A percentile compares a stretch with the other conserved stretches of the same genome.
Evolutionary conservation across 2,113 vertebrate genomes (phyloP).

Genomic region (Lutjanus erythropterus): DNA sequence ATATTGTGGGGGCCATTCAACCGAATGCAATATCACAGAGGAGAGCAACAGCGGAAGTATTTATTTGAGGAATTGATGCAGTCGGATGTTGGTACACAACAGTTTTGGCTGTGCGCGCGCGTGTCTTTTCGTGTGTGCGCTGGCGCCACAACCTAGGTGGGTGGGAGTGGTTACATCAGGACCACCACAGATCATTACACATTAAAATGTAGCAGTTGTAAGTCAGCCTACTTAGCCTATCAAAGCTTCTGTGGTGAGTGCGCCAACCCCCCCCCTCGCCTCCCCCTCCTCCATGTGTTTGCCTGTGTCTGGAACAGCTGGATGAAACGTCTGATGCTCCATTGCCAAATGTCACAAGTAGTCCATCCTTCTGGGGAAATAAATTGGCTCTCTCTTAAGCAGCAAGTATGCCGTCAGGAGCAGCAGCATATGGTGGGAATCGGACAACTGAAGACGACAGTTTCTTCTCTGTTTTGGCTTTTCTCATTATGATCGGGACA

Average conservation of each 20-base stretch:
- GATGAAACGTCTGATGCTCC: conserved; percentile 67
- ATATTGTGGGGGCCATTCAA: conserved; percentile 52
- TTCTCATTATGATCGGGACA: conserved; percentile 74
- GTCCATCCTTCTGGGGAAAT: conserved; percentile 77
- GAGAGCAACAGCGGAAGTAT: conserved; percentile 22
- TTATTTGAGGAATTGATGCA: conserved; percentile 52
- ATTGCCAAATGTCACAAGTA: conserved; percentile 81
- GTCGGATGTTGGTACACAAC: conserved; percentile 31
- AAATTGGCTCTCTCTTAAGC: conserved; percentile 80
- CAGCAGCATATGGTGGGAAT: conserved; percentile 71
- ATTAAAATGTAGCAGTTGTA: conserved; percentile 51
- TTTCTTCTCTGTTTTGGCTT: conserved; percentile 65
- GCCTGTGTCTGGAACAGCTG: conserved; percentile 73
- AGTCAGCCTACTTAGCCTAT: conserved; percentile 51
- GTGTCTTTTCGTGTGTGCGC: conserved; percentile 18
- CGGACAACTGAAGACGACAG: conserved; percentile 68
- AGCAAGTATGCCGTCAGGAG: conserved; percentile 65
- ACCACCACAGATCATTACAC: conserved; percentile 40
- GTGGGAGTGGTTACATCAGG: conserved; percentile 28
- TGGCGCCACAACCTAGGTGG: not conserved
- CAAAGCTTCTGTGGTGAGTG: conserved; percentile 32
- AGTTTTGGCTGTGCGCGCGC: conserved; percentile 29
- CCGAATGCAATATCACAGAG: conserved; percentile 49
- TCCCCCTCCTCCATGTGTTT: conserved; percentile 15
- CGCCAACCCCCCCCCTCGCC: not conserved